Base-by-base conservation (phyloP, 2,888 invertebrate species). In the Polyploca ridens region DNA sequence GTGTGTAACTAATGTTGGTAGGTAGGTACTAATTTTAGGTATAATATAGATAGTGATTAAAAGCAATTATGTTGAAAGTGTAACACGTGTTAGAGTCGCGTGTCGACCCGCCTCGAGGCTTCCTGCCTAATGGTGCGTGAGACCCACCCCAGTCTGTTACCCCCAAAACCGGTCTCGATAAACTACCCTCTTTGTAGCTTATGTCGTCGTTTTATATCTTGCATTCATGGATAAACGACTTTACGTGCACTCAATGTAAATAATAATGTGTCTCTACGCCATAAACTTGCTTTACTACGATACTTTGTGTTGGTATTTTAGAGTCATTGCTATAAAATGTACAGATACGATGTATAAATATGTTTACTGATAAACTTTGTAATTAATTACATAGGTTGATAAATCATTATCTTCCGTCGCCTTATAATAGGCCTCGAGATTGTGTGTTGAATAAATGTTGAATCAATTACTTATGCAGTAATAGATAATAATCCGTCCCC, bases 1-100 rank as follows among this genome's bases (percentile, higher is more conserved):
- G 54, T 49, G 16, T 10, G 61, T 63, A 19, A 38, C 41, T 64
- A 67, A 38, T 64, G 67, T 66, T 35, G n/a, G n/a, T 46, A 64
- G 62, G 65, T 62, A 65, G 62, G 65, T 62, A 65, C 63, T 66
- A 64, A 64, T 49, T 66, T 71, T 63, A 58, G 33, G 14, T 62
- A 60, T 62, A n/a, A n/a, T 69, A 57, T 65, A 62, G 19, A 33
- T 62, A 64, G 86, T 86, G 88, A 91, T 92, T 89, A 91, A 88
- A 88, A 88, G 87, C 89, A 91, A 91, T 93, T 92, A 92, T 82
- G 89, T 89, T 89, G 88, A 90, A 89, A 90, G 90, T 90, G 89
- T 90, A 90, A 89, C 90, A 91, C 88, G 88, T 91, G 91, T 89
- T 73, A 83, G 80, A 79, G 83, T 89, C 89, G 90, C 90, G 89